Base-by-base conservation (phyloP, 2,113 vertebrate genomes). In the Oxygymnocypris stewartii region DNA sequence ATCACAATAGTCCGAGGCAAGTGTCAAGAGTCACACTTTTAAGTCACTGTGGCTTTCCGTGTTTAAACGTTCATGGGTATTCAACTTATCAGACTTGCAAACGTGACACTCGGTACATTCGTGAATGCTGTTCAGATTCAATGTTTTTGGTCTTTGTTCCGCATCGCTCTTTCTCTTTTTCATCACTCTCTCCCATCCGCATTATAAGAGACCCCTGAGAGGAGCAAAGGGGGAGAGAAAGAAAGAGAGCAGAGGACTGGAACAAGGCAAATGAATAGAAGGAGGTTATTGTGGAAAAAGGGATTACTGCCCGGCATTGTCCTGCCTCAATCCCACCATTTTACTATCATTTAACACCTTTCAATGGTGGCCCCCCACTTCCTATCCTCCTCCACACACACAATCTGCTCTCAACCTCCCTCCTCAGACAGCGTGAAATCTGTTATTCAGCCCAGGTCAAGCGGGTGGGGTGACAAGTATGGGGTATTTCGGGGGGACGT, bases 341-440 rank as follows among this genome's bases (percentile, higher is more conserved):
- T 81, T 59, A 76, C 86, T 86, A 93, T 91, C 91, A 90, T 93
- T 92, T 92, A 90, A 92, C 91, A 91, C 90, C 86, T 91, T 91
- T 90, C 90, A 91, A 85, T 76, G 82, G 81, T 80, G 14, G 54
- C 54, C 42, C 82, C 79, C 49, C 81, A 67, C 59, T 81, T 84
- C 84, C 76, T 61, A 57, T 81, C 80, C 75, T 85, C 79, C 37
- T 88, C 90, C 80, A 44, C 83, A 86, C 67, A 0, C 1, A 67
- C 84, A 90, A 79, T 88, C 86, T 82, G 85, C 88, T 91, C 84
- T 86, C 75, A 79, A 35, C 87, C 86, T 89, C 31, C 86, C 6
- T 47, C 84, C 69, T 82, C 90, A 90, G 90, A 90, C 93, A 73
- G 88, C 4, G 11, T 90, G 85, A 91, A 90, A 87, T 40, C 91